These are phyloP conservation scores for Bothrops jararaca DNA, from an alignment of 2,113 vertebrate genomes.

Conservation along the genomic window DNA sequence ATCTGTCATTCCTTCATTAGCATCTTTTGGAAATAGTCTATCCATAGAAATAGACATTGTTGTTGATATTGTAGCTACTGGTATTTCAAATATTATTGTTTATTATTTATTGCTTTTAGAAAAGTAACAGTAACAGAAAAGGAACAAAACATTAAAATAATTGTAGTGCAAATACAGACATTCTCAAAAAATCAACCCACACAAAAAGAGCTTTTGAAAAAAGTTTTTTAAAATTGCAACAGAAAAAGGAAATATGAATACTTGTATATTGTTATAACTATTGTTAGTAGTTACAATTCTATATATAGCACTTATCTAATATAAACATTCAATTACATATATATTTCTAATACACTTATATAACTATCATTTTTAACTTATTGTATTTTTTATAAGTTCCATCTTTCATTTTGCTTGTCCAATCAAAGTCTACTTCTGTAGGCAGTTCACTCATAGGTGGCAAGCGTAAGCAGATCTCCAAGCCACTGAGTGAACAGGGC, in stretches of 20 bases:
- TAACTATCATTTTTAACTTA: background rate
- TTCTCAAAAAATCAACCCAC: background rate
- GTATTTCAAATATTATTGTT: background rate
- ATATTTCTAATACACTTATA: background rate
- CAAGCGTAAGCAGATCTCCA: background rate
- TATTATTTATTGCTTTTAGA: background rate
- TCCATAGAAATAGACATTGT: background rate
- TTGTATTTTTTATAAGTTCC: background rate
- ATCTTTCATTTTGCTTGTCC: background rate
- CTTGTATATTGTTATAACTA: background rate
- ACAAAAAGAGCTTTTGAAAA: background rate
- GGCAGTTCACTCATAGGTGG: background rate
- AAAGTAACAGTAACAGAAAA: background rate
- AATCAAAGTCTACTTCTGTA: background rate
- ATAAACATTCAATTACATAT: background rate
- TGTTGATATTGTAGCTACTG: background rate
- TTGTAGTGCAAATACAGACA: background rate
- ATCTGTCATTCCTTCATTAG: background rate
- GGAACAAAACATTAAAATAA: background rate
- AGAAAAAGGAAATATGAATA: background rate
- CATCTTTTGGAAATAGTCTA: background rate
- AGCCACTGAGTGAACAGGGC: background rate
- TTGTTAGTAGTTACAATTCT: background rate
- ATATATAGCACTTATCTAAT: background rate
- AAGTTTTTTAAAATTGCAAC: background rate